Evolutionary conservation across 2,797 vertebrate species (phyloP), one percentile per base, ranked within the genome.

Genomic region (Helicolenus hilgendorfi): DNA sequence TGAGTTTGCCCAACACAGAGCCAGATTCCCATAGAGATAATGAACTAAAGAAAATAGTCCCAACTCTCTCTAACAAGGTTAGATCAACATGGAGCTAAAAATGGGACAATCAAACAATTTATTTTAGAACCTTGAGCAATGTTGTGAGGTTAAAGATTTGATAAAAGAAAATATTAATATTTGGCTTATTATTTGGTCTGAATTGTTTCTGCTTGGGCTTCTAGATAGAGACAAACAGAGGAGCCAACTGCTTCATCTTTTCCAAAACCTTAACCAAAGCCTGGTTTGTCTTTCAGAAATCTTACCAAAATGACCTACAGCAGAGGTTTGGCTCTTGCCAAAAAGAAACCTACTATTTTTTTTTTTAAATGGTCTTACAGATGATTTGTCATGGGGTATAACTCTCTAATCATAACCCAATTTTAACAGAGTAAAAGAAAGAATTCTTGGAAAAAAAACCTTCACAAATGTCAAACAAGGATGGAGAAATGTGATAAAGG

Each of bases 11-110:
- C 58, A 36, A 73, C 69, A 79, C 73, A 67, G 73, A 89, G 72
- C 77, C 85, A 93, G 85, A 90, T 84, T 92, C 79, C 72, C 81
- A 89, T 58, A 65, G 88, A 92, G 79, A 94, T 87, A 92, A 18
- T 13, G 38, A 79, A 73, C 45, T 79, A 60, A 94, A 86, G 84
- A 93, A 92, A 95, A 95, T 84, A 93, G 89, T 68, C 84, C 45
- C 18, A 68, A 60, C 81, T 88, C 85, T 83, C 72, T 79, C 76
- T 69, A 84, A 85, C 65, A 92, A 91, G 79, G 84, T 92, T 90
- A 94, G 24, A 92, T 83, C 85, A 94, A 94, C 78, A 91, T 2
- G 63, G 79, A 86, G 74, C 73, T 59, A 94, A 81, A 91, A 86
- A 77, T 15, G 33, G 38, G 33, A 71, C 65, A 79, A 87, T 83